These are phyloP conservation scores for Eupeodes luniger DNA, from an alignment of 2,888 invertebrate genomes.

Conservation along the genomic window DNA sequence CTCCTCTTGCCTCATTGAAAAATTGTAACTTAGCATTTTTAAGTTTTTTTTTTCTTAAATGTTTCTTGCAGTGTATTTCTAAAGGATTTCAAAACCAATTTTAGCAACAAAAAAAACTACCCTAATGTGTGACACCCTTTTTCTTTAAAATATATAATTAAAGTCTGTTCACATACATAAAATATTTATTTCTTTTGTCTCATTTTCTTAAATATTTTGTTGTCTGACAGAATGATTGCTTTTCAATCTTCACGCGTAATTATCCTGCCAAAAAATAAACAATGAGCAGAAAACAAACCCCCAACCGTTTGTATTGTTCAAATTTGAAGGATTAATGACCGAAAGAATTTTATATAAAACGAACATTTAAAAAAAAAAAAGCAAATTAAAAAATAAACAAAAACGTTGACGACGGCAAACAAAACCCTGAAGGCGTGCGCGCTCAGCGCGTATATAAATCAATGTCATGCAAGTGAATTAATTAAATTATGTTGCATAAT, in stretches of 20 bases:
- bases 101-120: too few species aligned
- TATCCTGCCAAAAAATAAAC: conserved; percentile 17
- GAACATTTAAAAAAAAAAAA: too few species aligned
- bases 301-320: conserved; percentile 24
- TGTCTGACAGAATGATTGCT: conserved; percentile 28
- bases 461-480: conserved; percentile 68
- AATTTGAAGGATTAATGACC: conserved; percentile 36
- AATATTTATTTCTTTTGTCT: neutral
- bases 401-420: neutral
- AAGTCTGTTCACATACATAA: too few species aligned
- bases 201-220: neutral
- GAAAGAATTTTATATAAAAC: conserved; percentile 23
- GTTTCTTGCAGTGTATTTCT: too few species aligned
- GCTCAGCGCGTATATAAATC: conserved; percentile 52
- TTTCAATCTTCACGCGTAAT: conserved; percentile 54
- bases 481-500: conserved; percentile 71
- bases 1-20: too few species aligned
- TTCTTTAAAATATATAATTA: neutral
- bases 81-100: too few species aligned
- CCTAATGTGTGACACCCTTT: too few species aligned
- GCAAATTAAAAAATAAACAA: too few species aligned
- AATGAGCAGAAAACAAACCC: neutral
- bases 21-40: too few species aligned
- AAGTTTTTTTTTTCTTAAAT: too few species aligned
- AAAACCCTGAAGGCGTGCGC: conserved; percentile 19